Percentiles rank a stretch among this genome's conserved stretches.
Evolutionary conservation across 2,888 invertebrate species (phyloP).

Genomic region (Tipula confusa): DNA sequence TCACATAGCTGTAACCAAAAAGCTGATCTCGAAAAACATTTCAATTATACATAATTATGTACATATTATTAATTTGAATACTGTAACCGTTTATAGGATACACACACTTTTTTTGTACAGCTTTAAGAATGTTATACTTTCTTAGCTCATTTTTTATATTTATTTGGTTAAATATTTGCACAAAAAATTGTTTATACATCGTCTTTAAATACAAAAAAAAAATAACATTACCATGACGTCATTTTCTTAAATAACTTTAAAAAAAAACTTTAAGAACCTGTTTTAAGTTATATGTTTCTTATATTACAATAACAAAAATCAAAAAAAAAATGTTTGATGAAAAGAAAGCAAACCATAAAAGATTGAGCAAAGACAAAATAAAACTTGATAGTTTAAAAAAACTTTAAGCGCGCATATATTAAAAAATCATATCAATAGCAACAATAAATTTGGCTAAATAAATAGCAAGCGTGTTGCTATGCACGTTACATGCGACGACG

Average conservation of each 20-base stretch:
- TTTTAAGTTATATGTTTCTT: background rate
- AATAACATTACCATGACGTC: background rate
- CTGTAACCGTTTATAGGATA: background rate
- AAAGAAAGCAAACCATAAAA: background rate
- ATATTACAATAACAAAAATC: background rate
- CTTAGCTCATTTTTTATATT: background rate
- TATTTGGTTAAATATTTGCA: background rate
- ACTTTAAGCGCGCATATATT: background rate
- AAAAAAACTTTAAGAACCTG: constrained; percentile 6
- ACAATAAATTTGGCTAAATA: background rate
- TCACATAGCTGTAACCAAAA: no score
- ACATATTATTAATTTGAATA: background rate
- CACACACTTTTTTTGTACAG: background rate
- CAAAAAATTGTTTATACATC: background rate
- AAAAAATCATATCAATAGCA: no score
- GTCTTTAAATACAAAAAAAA: background rate
- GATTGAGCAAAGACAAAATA: background rate
- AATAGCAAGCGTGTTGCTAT: background rate
- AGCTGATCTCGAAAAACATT: no score
- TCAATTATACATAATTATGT: no score
- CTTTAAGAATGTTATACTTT: background rate
- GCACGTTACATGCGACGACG: background rate
- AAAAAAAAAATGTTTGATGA: background rate
- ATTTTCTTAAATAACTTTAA: background rate
- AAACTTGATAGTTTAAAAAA: background rate